Evolutionary conservation across 2,797 vertebrate species (phyloP), one percentile per base, ranked within the genome.

Genomic region (Sorex maritimensis): DNA sequence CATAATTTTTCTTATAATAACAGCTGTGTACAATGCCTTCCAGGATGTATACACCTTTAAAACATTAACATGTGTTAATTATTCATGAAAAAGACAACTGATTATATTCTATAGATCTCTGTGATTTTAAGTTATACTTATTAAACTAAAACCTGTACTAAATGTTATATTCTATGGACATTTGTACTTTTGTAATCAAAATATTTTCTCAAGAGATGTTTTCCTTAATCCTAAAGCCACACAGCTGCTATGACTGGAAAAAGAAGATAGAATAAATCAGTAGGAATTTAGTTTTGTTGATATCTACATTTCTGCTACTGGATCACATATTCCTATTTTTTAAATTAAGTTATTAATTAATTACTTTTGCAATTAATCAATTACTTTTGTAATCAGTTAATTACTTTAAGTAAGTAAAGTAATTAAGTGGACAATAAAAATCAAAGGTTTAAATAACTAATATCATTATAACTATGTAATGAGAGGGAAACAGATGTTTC

Each of bases 81-180:
- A 85, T 69, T 46, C 81, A 30, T 12, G 0, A 67, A 5, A 71
- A 6, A 67, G 68, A 12, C 24, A 15, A 81, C 52, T 55, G 58
- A 24, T 65, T 86, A 71, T 86, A 58, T 28, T 58, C 81, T 12
- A 71, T 58, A 69, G 65, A 30, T 0, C 1, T 41, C 30, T 5
- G 13, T 83, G 24, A 34, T 73, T 88, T 79, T 5, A 91, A 68
- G 4, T 46, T 91, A 34, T 65, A 78, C 24, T 88, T n/a, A 65
- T 89, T 34, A 75, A 85, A 65, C 1, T 63, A 81, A 88, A 83
- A 41, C 78, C 58, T 61, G 11, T 81, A 30, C 55, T 78, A 71
- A 83, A 26, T 71, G 1, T 23, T 71, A 26, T 86, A 61, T 61
- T 15, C 58, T 61, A 23, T 61, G 19, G 4, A 61, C 58, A 61